Evolutionary conservation across 2,797 vertebrate genomes (phyloP), one percentile per base, ranked within the genome.

Genomic region (Sebastes umbrosus): DNA sequence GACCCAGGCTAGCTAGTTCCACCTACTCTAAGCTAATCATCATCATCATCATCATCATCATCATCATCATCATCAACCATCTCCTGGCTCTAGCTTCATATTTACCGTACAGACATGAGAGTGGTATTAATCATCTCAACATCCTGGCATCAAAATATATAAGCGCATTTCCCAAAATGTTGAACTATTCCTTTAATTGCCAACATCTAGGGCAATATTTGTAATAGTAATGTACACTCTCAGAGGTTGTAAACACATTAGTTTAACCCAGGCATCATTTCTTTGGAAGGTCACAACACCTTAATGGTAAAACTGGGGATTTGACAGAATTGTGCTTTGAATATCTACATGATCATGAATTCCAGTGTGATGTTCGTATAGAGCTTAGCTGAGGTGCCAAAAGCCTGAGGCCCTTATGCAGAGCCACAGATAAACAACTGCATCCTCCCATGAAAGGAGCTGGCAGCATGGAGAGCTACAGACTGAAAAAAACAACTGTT

Each of bases 381-480:
- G 64, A 65, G 66, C 36, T 84, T 50, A 74, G 46, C 65, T 46
- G 66, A 78, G 80, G 79, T 68, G 63, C 74, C 73, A 85, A 73
- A 78, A 80, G 63, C 82, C 63, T 20, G 52, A 20, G 72, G 73
- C 27, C 12, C 29, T 79, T 52, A 18, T 71, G 65, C 46, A 72
- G 57, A 87, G 58, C 74, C 60, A 73, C 58, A 80, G 34, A 73
- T 82, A 79, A 72, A 88, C 84, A 87, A 58, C 64, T 62, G 20
- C 22, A 39, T 60, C 73, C 64, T 68, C 43, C 69, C 55, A 68
- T 72, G 55, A 80, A 82, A 83, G 59, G 63, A 73, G 52, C 82
- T 74, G 50, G 66, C 46, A 77, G 69, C 69, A 67, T 25, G n/a
- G 58, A 79, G 66, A 72, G 29, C 64, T 60, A 29, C 78, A 76